phyloP scores from a whole-genome alignment of 2,797 vertebrate genomes.

The Smutsia temminckii region DNA sequence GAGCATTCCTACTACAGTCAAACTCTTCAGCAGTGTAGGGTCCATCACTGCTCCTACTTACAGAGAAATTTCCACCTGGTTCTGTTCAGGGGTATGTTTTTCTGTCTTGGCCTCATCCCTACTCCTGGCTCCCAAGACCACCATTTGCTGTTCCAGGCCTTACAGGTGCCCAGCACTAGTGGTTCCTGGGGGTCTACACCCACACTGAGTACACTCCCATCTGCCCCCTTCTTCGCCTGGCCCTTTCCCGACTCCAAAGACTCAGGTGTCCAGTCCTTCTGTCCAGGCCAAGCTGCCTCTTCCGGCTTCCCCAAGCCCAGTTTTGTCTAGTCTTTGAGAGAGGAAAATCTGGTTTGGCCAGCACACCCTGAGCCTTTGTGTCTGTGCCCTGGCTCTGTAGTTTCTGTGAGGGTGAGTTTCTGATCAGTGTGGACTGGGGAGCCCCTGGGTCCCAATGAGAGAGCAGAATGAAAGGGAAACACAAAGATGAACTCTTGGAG shows the following conservation, averaged over 20 bases:
- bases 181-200: too few species aligned
- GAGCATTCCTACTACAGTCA: background rate
- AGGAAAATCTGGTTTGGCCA: constrained; percentile 39
- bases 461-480: background rate
- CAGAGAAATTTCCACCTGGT: background rate
- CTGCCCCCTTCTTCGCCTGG: background rate
- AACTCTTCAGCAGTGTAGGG: background rate
- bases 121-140: background rate
- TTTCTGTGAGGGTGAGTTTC: background rate
- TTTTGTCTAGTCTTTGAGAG: background rate
- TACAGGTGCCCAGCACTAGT: too few species aligned
- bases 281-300: background rate
- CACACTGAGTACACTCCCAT: background rate
- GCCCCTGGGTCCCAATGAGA: background rate
- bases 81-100: background rate
- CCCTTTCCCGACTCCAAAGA: background rate
- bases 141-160: background rate
- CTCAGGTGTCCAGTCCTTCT: background rate
- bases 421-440: background rate
- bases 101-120: background rate
- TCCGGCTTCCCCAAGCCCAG: background rate
- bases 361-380: background rate
- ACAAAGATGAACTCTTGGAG: background rate
- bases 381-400: background rate
- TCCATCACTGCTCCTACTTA: background rate